Percentiles rank a stretch among this genome's conserved stretches.
These are phyloP conservation scores for Pangasius sanitwongsei DNA, from an alignment of 2,797 vertebrate species.

Conservation along the genomic window DNA sequence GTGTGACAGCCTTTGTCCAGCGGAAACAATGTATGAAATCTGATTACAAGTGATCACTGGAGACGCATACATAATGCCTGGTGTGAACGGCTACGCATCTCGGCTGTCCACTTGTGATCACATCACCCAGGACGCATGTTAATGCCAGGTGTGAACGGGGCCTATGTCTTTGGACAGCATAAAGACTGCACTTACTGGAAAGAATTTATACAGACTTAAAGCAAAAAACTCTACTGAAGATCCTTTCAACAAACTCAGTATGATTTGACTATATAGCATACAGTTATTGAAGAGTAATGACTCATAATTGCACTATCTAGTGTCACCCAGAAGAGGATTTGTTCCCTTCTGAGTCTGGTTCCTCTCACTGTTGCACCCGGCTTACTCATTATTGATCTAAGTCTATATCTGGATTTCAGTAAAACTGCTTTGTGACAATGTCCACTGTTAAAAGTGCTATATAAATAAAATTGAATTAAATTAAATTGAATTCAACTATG, in stretches of 20 bases:
- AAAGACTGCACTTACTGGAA: neutral
- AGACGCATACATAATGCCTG: neutral
- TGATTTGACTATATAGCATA: neutral
- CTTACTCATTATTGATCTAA: slow-evolving; percentile 5
- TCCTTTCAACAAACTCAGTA: neutral
- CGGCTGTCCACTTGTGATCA: neutral
- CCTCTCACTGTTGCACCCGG: neutral
- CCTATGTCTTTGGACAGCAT: neutral
- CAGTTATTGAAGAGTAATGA: neutral
- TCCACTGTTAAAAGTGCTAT: neutral
- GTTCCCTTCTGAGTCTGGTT: neutral
- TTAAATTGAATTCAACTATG: neutral
- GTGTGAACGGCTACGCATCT: neutral
- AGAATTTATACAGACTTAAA: neutral
- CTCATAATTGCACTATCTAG: slow-evolving; percentile 1
- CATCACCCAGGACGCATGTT: neutral
- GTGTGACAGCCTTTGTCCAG: neutral
- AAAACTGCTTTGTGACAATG: neutral
- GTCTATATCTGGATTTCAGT: neutral
- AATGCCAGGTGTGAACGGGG: neutral
- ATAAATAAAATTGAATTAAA: neutral
- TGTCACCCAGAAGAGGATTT: slow-evolving; percentile 7
- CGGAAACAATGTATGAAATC: neutral
- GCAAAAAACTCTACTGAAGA: neutral
- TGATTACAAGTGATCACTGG: neutral